Evolutionary conservation across 2,797 vertebrate species (phyloP), one percentile per base, ranked within the genome.

Genomic region (Sebastiscus albofasciatus): DNA sequence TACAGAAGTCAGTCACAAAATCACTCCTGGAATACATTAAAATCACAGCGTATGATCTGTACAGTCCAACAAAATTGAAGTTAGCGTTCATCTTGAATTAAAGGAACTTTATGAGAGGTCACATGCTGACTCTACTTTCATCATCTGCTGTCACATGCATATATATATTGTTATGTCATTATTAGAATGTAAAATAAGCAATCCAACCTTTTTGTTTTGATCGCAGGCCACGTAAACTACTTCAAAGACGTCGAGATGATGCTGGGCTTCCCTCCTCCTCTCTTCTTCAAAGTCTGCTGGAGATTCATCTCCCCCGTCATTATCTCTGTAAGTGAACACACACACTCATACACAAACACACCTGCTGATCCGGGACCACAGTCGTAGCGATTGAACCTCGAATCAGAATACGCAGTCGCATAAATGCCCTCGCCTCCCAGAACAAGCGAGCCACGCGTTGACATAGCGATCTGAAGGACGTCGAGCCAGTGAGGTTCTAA

Each of bases 181-280:
- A 52, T 33, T 33, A 14, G 71, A 62, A 67, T 67, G 42, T 54
- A 13, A 29, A 64, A 56, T 22, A 7, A 60, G n/a, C 6, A 8
- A 16, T 81, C 5, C 20, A 16, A 64, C 8, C 6, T 24, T 36
- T 33, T 24, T 56, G 14, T 56, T 58, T 46, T 66, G 7, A n/a
- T 77, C 33, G 2, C 92, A 99, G 99, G 99, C 33, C 96, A 99
- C 91, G 93, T 29, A 56, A 98, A 97, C 88, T 99, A 99, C 92
- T 99, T 99, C 90, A 98, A 94, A 93, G 99, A 99, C 89, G 99
- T 99, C 39, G 97, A 99, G 96, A 99, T 99, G 99, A 99, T 99
- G 99, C 94, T 99, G 93, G 98, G 98, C 11, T 99, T 99, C 92
- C 98, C 97, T 3, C 99, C 99, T 6, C 99, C 99, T 0, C 84